These are phyloP conservation scores for Nannobrachium achirus DNA, from an alignment of 2,113 vertebrate genomes.

Conservation along the genomic window DNA sequence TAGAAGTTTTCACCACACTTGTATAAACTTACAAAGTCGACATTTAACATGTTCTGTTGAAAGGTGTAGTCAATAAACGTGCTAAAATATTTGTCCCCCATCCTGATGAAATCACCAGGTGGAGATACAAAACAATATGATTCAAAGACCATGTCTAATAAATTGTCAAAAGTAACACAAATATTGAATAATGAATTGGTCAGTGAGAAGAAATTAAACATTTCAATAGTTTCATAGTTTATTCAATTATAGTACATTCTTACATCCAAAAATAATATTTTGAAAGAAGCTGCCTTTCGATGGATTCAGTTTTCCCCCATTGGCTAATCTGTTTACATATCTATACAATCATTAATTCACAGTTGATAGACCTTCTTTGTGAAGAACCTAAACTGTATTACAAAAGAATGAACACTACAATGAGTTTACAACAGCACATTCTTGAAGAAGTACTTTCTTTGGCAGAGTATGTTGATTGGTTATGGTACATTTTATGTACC, in stretches of 20 bases:
- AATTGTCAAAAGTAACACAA: no score
- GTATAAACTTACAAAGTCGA: no score
- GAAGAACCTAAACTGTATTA: neutral
- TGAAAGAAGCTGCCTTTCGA: constrained; percentile 12
- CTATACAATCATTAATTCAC: neutral
- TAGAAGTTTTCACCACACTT: no score
- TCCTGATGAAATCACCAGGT: no score
- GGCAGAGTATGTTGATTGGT: neutral
- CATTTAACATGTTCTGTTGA: no score
- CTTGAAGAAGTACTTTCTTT: neutral
- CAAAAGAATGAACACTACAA: neutral
- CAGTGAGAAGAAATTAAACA: no score
- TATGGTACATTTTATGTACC: neutral
- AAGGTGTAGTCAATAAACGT: no score
- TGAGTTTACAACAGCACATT: neutral
- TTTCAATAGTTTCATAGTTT: no score
- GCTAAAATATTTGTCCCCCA: no score
- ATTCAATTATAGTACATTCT: neutral
- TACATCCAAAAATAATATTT: constrained; percentile 19
- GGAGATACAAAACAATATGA: no score
- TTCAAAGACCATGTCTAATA: no score
- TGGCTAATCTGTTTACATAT: neutral
- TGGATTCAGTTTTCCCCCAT: neutral
- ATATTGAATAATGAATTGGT: no score
- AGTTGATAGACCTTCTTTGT: neutral